Conservation (phyloP, 1,140 invertebrate genomes). For the Gryon sp. region DNA sequence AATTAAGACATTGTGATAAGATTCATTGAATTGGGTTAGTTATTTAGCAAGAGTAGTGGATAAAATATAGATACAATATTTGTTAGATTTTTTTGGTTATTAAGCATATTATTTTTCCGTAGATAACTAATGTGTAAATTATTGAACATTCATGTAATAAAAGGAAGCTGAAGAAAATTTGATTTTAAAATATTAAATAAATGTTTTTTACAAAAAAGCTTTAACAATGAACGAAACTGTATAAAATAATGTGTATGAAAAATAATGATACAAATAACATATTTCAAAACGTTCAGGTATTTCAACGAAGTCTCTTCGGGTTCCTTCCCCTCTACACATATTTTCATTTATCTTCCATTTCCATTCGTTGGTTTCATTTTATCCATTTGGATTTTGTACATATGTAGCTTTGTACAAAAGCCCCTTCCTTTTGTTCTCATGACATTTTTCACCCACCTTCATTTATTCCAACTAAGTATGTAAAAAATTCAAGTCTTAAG, state of each 20-base stretch:
- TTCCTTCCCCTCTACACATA: conserved; percentile 9
- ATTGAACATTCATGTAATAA: too few species aligned
- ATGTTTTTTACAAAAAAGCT: too few species aligned
- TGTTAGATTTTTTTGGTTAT: too few species aligned
- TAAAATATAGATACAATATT: too few species aligned
- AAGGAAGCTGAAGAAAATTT: too few species aligned
- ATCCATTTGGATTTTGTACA: conserved; percentile 41
- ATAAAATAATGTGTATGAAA: conserved; percentile 1
- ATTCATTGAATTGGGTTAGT: too few species aligned
- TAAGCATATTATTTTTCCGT: too few species aligned
- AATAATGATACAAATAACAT: conserved; percentile 11
- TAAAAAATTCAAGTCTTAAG: conserved; percentile 10
- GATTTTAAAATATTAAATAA: too few species aligned
- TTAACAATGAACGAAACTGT: too few species aligned
- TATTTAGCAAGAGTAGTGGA: too few species aligned
- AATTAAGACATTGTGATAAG: too few species aligned
- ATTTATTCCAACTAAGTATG: conserved; percentile 13
- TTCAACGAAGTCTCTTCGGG: conserved; percentile 3
- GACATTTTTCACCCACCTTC: conserved; percentile 26
- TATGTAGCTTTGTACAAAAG: conserved; percentile 13
- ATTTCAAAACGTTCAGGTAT: conserved; percentile 9
- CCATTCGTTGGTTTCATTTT: conserved; percentile 28
- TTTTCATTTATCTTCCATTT: conserved; percentile 47
- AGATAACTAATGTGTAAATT: too few species aligned
- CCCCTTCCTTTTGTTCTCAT: conserved; percentile 19